Percentiles rank a stretch among this genome's conserved stretches.
Conservation (phyloP, 2,888 invertebrate genomes). For the Temnothorax unifasciatus region DNA sequence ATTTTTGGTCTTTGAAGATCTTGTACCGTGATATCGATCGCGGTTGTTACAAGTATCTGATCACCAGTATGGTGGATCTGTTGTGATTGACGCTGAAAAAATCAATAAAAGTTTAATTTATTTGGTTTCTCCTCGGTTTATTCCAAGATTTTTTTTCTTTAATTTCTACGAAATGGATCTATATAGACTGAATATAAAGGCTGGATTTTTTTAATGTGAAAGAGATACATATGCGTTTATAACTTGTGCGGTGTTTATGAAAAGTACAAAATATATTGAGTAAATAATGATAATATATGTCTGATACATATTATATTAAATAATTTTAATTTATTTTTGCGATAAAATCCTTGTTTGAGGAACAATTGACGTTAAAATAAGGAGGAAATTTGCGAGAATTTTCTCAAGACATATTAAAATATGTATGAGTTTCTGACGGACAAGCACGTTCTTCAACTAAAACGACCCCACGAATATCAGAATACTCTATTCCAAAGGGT, state of each 20-base stretch:
- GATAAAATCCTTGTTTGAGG: neutral
- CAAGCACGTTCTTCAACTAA: neutral
- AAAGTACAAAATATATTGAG: neutral
- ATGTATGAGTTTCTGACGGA: neutral
- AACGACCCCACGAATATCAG: neutral
- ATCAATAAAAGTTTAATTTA: slow-evolving; percentile 5
- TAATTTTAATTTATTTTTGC: neutral
- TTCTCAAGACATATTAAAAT: too few species aligned
- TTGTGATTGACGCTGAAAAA: neutral
- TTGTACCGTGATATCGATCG: slow-evolving; percentile 1
- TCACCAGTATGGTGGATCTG: too few species aligned
- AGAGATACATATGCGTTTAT: neutral
- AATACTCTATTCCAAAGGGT: neutral
- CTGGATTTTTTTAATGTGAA: neutral
- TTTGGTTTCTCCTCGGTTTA: neutral
- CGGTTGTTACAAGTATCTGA: neutral
- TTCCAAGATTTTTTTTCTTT: neutral
- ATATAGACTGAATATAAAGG: too few species aligned
- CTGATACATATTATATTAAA: neutral
- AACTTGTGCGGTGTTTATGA: neutral
- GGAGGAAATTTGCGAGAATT: neutral
- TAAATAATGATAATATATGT: neutral
- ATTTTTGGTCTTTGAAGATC: slow-evolving; percentile 10
- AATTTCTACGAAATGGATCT: neutral
- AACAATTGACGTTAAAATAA: neutral